A percentile compares a stretch with the other conserved stretches of the same genome.
These are phyloP conservation scores for Gymnorhina tibicen DNA, from an alignment of 2,113 vertebrate genomes.

Conservation along the genomic window DNA sequence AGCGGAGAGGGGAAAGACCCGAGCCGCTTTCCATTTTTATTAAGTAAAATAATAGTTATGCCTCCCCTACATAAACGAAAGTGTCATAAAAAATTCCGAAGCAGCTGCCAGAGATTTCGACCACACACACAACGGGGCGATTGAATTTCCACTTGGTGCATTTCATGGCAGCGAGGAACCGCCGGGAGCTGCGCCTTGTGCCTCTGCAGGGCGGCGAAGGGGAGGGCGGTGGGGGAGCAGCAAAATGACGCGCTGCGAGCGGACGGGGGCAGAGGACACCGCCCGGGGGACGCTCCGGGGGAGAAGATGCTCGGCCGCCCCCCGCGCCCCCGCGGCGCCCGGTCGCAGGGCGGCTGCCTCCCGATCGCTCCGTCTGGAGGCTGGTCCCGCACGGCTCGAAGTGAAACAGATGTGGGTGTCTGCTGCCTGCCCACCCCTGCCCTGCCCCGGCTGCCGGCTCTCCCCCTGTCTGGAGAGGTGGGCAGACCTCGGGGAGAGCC, in stretches of 20 bases:
- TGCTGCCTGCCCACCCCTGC: background rate
- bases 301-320: background rate
- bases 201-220: background rate
- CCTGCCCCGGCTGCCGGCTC: background rate
- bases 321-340: background rate
- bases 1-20: background rate
- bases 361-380: background rate
- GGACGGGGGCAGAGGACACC: background rate
- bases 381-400: background rate
- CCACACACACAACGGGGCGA: slow-evolving; percentile 64
- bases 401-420: background rate
- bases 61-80: slow-evolving; percentile 54
- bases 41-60: slow-evolving; percentile 63
- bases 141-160: slow-evolving; percentile 55
- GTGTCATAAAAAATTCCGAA: slow-evolving; percentile 65
- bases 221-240: background rate
- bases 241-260: background rate
- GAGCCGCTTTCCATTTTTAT: slow-evolving; percentile 39
- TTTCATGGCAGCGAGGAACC: slow-evolving; percentile 19
- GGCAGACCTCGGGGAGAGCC: background rate
- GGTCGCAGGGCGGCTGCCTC: background rate
- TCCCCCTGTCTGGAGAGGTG: background rate
- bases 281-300: background rate
- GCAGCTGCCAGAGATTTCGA: slow-evolving; percentile 68
- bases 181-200: slow-evolving; percentile 11